phyloP scores from a whole-genome alignment of 2,113 vertebrate species.

The Beaufortia kweichowensis region DNA sequence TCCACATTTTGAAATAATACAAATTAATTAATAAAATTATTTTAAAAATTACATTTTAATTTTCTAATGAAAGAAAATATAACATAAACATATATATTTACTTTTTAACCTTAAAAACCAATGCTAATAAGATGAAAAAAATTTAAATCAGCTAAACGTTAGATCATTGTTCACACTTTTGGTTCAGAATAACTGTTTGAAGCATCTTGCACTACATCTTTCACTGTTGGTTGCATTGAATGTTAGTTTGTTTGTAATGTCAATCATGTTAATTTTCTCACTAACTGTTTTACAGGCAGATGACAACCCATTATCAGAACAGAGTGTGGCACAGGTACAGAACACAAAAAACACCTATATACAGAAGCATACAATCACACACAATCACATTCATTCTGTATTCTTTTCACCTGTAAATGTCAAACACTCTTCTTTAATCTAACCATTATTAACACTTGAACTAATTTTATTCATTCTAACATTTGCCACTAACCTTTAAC shows the following conservation, averaged over 20 bases:
- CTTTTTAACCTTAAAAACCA: too few relatives aligned
- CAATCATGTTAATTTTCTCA: slow-evolving; percentile 12
- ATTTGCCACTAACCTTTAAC: slow-evolving; percentile 54
- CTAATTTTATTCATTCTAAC: slow-evolving; percentile 37
- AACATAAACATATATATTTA: too few relatives aligned
- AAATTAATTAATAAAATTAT: too few relatives aligned
- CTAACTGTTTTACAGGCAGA: slow-evolving; percentile 69
- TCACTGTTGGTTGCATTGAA: not conserved
- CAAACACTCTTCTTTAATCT: too few relatives aligned
- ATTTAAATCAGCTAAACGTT: too few relatives aligned
- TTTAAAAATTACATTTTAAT: too few relatives aligned
- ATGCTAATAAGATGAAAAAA: too few relatives aligned
- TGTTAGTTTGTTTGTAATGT: not conserved
- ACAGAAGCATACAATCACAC: not conserved
- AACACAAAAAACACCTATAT: slow-evolving; percentile 29
- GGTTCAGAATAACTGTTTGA: not conserved
- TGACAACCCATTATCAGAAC: slow-evolving; percentile 76
- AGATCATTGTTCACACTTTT: not conserved
- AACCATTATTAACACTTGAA: not conserved
- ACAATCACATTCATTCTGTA: not conserved
- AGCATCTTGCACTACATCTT: not conserved
- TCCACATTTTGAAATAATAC: too few relatives aligned
- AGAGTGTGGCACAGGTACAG: slow-evolving; percentile 81
- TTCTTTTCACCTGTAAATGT: too few relatives aligned
- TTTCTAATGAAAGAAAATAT: too few relatives aligned